Base-by-base conservation (phyloP, 1,140 invertebrate genomes). In the Littorina saxatilis region DNA sequence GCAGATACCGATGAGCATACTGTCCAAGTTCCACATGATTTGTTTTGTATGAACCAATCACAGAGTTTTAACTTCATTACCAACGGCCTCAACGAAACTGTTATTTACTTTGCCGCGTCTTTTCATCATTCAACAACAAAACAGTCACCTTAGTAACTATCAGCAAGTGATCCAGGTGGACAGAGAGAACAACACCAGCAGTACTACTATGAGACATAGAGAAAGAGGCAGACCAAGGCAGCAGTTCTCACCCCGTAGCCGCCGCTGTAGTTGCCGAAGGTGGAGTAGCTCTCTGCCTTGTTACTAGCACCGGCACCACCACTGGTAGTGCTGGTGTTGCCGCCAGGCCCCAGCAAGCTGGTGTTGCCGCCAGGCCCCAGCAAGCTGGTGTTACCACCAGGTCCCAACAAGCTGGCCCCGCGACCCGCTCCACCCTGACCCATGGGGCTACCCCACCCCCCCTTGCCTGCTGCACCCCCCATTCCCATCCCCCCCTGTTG, bases 231-330 rank as follows among this genome's bases (percentile, higher is more conserved):
- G n/a, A 23, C 9, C 55, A 58, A 58, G 17, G n/a, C 9, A 58
- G 55, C n/a, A 58, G 55, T 13, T 9, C 76, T 78, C 29, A 78
- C 76, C 76, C 76, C 76, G 66, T 78, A 78, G 2, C 76, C 76
- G n/a, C 76, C 55, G 29, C 55, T 58, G 58, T 78, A 78, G 76
- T 35, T 37, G 58, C 76, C 76, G 52, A 78, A 78, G 37, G 35
- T 43, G 76, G 55, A 78, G 76, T 78, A 58, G 37, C 39, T 78
- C 37, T 43, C 76, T 4, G 50, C 55, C 39, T 78, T 78, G 76
- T 15, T 78, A 35, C 55, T 47, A 39, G 50, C 20, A 11, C 7
- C 29, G 39, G 50, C 29, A 29, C 35, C 61, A 2, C 74, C 52
- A 13, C 32, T 32, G 35, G 50, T 32, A 58, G 27, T 27, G n/a